Evolutionary conservation across 92 coral and sea anemone genomes (phyloP).

Genomic region (Umimayanthus chanpuru): DNA sequence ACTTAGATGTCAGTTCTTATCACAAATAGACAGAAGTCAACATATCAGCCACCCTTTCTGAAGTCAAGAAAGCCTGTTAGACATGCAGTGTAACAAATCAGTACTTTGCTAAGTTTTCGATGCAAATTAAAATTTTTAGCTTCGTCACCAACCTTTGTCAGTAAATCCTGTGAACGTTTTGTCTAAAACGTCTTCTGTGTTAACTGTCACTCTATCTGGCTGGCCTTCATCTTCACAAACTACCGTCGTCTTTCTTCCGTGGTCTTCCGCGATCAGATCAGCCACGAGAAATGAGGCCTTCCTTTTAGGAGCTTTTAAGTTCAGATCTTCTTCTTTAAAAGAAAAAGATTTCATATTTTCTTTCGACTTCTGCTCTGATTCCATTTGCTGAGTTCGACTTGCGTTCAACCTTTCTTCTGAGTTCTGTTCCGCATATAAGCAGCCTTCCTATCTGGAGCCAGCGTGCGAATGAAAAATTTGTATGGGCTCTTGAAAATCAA

Average conservation of each 20-base stretch:
- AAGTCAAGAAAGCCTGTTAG: neutral
- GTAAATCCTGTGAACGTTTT: slow-evolving; percentile 30
- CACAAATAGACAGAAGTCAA: neutral
- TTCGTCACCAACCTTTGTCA: slow-evolving; percentile 17
- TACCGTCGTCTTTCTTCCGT: neutral
- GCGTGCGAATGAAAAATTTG: slow-evolving; percentile 37
- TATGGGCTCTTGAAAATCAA: slow-evolving; percentile 47
- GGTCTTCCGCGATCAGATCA: slow-evolving; percentile 34
- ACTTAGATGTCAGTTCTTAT: neutral
- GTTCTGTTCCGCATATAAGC: slow-evolving; percentile 6
- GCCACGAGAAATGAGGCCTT: slow-evolving; percentile 38
- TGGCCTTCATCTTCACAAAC: neutral
- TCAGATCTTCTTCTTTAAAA: slow-evolving; percentile 1
- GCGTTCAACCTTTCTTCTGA: slow-evolving; percentile 1
- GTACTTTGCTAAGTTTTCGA: neutral
- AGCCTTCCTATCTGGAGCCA: slow-evolving; percentile 21
- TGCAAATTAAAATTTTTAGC: neutral
- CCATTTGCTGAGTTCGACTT: slow-evolving; percentile 12
- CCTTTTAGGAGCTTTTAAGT: slow-evolving; percentile 35
- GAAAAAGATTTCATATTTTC: slow-evolving; percentile 18
- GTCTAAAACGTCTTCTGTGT: slow-evolving; percentile 10
- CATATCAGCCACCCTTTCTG: neutral
- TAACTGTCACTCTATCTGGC: neutral
- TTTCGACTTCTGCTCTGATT: neutral
- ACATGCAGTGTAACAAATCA: neutral